Evolutionary conservation across 2,888 invertebrate genomes (phyloP).

Genomic region (Elysia crispata): DNA sequence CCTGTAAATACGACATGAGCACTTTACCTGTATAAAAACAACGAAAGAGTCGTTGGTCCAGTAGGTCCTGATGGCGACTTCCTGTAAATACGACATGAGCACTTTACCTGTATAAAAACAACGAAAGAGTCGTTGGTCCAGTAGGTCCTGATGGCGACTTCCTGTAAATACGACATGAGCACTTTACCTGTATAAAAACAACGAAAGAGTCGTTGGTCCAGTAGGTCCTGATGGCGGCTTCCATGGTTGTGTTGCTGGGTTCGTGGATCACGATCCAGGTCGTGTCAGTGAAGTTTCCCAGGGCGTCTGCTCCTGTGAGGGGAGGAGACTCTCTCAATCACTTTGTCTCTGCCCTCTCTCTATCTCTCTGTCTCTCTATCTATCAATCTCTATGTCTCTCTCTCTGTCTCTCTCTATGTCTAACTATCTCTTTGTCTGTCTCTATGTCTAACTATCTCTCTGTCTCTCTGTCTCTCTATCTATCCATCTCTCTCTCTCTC

Average conservation of each 20-base stretch:
- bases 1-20: no score
- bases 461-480: conserved; percentile 32
- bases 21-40: no score
- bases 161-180: neutral
- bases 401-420: conserved; percentile 11
- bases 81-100: no score
- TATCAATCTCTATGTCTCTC: neutral
- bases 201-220: conserved; percentile 33
- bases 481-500: conserved; percentile 18
- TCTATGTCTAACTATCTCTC: conserved; percentile 31
- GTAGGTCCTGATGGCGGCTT: conserved; percentile 45
- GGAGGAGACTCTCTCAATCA: neutral
- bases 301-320: conserved; percentile 11
- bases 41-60: no score
- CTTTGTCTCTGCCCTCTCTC: conserved; percentile 5
- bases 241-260: conserved; percentile 38
- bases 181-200: conserved; percentile 51
- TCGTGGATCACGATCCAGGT: conserved; percentile 2
- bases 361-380: neutral
- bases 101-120: no score
- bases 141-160: no score
- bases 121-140: no score
- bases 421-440: neutral
- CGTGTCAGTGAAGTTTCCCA: conserved; percentile 9
- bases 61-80: no score